These are phyloP conservation scores for Tipula helvola DNA, from an alignment of 2,888 invertebrate species.

Conservation along the genomic window DNA sequence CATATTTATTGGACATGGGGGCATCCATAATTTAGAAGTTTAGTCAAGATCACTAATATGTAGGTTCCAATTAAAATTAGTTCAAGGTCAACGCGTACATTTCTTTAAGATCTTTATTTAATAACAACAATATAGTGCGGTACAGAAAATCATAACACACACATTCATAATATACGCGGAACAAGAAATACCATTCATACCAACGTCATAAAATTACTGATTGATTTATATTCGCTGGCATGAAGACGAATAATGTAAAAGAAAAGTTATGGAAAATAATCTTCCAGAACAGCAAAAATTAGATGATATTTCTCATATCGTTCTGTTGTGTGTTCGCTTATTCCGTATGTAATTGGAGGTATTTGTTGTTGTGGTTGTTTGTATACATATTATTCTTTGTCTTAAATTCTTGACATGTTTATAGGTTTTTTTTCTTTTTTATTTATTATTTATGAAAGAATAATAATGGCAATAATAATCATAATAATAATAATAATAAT, in stretches of 20 bases:
- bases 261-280: not conserved
- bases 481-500: not conserved
- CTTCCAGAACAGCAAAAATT: not conserved
- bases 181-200: not conserved
- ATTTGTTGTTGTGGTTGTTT: not conserved
- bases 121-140: not conserved
- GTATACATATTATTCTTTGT: not conserved
- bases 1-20: too few species aligned
- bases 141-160: not conserved
- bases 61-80: too few species aligned
- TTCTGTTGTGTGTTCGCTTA: not conserved
- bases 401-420: not conserved
- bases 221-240: not conserved
- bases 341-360: not conserved
- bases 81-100: too few species aligned
- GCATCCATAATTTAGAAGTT: too few species aligned
- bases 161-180: not conserved
- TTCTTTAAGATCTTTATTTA: too few species aligned
- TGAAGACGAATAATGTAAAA: not conserved
- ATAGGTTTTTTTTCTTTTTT: not conserved
- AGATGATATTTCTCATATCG: not conserved
- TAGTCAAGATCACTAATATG: too few species aligned
- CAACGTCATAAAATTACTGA: not conserved
- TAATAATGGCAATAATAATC: not conserved
- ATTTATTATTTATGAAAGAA: not conserved